These are phyloP conservation scores for Troides oblongomaculatus DNA, from an alignment of 2,888 invertebrate genomes.

Conservation along the genomic window DNA sequence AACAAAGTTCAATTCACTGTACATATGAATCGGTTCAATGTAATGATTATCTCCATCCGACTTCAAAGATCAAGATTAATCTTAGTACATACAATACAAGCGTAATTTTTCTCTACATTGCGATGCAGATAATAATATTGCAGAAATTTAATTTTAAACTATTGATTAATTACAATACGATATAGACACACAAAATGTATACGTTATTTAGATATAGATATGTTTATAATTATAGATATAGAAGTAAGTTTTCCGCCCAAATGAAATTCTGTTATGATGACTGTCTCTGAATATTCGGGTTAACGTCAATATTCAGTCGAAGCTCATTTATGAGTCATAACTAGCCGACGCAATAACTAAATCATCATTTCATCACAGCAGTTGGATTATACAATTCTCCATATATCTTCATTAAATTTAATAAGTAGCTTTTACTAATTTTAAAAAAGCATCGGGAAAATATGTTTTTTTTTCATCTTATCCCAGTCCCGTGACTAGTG, in stretches of 20 bases:
- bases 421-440: background rate
- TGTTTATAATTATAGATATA: no score
- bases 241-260: no score
- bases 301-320: background rate
- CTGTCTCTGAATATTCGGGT: background rate
- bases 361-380: no score
- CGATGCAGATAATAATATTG: no score
- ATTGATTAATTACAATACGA: no score
- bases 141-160: no score
- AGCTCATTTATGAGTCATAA: background rate
- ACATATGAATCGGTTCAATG: background rate
- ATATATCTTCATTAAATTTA: background rate
- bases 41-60: background rate
- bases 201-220: no score
- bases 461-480: slow-evolving; percentile 31
- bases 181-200: no score
- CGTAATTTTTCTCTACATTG: no score
- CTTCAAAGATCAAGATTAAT: no score
- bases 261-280: background rate
- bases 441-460: background rate
- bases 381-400: no score
- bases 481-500: slow-evolving; percentile 46
- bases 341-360: background rate
- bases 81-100: no score
- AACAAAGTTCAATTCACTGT: background rate